phyloP scores from a whole-genome alignment of 2,888 invertebrate species.

The Chydorus sphaericus region DNA sequence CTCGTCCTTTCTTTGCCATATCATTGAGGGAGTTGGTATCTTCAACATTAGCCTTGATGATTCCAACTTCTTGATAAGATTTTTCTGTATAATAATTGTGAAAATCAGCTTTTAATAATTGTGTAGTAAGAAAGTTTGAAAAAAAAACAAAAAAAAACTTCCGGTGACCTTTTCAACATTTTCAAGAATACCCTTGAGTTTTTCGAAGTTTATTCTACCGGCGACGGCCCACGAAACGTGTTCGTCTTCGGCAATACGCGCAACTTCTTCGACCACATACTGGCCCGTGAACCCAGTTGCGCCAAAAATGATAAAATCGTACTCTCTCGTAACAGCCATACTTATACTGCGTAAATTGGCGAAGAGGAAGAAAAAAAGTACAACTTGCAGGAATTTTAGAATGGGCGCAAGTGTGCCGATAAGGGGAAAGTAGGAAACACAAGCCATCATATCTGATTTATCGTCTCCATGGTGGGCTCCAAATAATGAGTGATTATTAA shows the following conservation, averaged over 20 bases:
- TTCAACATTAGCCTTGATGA: slow-evolving; percentile 61
- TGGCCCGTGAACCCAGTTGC: slow-evolving; percentile 89
- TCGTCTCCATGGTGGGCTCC: too few species aligned
- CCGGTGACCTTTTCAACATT: slow-evolving; percentile 34
- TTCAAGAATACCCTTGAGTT: slow-evolving; percentile 37
- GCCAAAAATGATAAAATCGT: slow-evolving; percentile 78
- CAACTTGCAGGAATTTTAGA: too few species aligned
- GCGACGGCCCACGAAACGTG: slow-evolving; percentile 73
- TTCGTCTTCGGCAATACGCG: slow-evolving; percentile 31
- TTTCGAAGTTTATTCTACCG: slow-evolving; percentile 53
- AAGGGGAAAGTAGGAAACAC: too few species aligned
- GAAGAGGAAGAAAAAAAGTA: too few species aligned
- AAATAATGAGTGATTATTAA: too few species aligned
- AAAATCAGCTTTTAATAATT: slow-evolving; percentile 18
- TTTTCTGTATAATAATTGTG: neutral
- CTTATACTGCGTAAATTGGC: too few species aligned
- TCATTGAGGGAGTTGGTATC: slow-evolving; percentile 53
- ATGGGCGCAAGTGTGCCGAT: too few species aligned
- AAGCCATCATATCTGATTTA: too few species aligned
- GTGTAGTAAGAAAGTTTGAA: neutral
- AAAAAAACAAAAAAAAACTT: slow-evolving; percentile 21
- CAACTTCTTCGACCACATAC: slow-evolving; percentile 53
- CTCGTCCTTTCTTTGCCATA: slow-evolving; percentile 65
- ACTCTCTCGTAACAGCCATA: slow-evolving; percentile 13
- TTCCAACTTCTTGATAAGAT: slow-evolving; percentile 35